phyloP scores from a whole-genome alignment of 2,797 vertebrate genomes.

The Bradypodion ventrale region DNA sequence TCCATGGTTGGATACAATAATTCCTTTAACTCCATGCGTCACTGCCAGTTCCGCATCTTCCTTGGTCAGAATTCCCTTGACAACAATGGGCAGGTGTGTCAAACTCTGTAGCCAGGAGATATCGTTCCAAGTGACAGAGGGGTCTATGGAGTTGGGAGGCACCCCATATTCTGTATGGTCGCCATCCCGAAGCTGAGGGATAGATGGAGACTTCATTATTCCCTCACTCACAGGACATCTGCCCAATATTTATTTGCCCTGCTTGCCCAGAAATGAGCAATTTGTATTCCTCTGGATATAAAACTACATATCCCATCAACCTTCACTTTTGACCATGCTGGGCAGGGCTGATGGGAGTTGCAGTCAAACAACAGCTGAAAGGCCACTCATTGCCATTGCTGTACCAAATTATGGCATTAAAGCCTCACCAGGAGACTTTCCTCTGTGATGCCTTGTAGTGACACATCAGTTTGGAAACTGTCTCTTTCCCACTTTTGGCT shows the following conservation, averaged over 20 bases:
- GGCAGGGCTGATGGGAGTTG: too few species aligned
- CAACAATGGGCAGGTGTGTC: conserved; percentile 88
- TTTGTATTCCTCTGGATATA: too few species aligned
- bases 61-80: conserved; percentile 95
- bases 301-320: too few species aligned
- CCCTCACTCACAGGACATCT: background rate
- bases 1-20: conserved; percentile 96
- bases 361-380: too few species aligned
- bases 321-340: background rate
- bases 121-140: conserved; percentile 91
- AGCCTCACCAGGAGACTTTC: too few species aligned
- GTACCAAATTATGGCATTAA: too few species aligned
- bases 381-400: too few species aligned
- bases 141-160: conserved; percentile 82
- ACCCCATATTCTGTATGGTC: conserved; percentile 73
- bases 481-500: too few species aligned
- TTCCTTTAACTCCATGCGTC: conserved; percentile 87
- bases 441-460: too few species aligned
- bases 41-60: conserved; percentile 94
- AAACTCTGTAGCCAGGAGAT: conserved; percentile 87
- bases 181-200: conserved; percentile 69
- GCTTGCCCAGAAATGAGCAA: background rate
- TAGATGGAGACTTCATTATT: conserved; percentile 20
- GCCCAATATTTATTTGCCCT: background rate
- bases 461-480: too few species aligned